Evolutionary conservation across 2,888 invertebrate species (phyloP), one percentile per base, ranked within the genome.

Genomic region (Pollenia griseotomentosa): DNA sequence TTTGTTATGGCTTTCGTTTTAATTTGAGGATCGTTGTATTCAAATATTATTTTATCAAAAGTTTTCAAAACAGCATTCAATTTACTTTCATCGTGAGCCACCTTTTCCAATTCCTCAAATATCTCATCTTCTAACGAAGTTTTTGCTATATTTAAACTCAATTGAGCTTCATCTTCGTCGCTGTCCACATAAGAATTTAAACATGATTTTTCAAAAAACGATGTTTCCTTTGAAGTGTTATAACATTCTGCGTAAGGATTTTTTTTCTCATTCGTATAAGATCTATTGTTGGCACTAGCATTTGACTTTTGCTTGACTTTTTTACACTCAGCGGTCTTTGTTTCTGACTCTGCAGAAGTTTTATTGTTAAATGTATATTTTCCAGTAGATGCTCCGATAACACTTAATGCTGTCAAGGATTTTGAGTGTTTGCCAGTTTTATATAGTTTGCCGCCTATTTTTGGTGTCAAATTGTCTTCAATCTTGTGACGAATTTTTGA

Each of bases 21-120:
- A 14, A 71, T 9, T 33, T 46, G 71, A 5, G 78, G 81, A 40
- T 74, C 86, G 9, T 75, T 85, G 89, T 94, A 94, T 75, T 95
- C 95, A 42, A 92, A 92, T 9, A 95, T 86, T 88, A 95, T 94
- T 89, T 94, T 94, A 90, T 95, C 95, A 87, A 95, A 95, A 89
- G 94, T 94, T 78, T 94, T 94, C 57, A 95, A 92, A 23, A 94
- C 95, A 11, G 93, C 94, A 87, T 94, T 93, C 51, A 95, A 89
- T 89, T 94, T 94, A 11, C 93, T 93, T 83, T 94, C 94, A 80
- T 93, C 93, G 59, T 93, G 93, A 3, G 93, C 92, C 10, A 91
- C 93, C 88, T 93, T 93, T 86, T 93, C 93, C 23, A 93, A 89
- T 86, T 93, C 93, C n/a, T 93, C 92, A 74, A 93, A 93, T 61